Percentiles rank a stretch among this genome's conserved stretches.
Conservation (phyloP, 2,113 vertebrate species). For the Stictonetta naevosa region DNA sequence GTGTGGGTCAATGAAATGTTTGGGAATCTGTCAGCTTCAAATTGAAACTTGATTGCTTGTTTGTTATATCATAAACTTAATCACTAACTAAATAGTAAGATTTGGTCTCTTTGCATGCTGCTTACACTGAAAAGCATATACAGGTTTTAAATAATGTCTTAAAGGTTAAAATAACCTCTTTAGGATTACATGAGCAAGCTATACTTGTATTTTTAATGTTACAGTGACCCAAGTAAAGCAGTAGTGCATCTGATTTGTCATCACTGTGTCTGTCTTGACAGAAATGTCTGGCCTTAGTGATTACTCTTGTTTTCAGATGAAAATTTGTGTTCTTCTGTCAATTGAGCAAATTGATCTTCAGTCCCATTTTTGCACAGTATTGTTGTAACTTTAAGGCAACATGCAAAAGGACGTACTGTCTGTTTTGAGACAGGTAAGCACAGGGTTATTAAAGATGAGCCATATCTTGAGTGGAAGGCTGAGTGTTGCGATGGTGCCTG, state of each 20-base stretch:
- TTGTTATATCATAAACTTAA: neutral
- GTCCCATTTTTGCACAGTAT: neutral
- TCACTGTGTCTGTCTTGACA: neutral
- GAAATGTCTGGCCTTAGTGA: neutral
- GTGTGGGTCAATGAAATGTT: neutral
- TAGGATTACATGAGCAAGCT: neutral
- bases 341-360: neutral
- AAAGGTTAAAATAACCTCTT: neutral
- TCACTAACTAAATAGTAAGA: neutral
- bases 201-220: neutral
- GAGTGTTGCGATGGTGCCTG: neutral
- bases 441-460: neutral
- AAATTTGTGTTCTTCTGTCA: neutral
- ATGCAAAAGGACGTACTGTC: neutral
- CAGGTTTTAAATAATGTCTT: neutral
- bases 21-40: neutral
- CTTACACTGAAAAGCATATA: neutral
- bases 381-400: neutral
- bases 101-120: neutral
- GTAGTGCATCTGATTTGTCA: neutral
- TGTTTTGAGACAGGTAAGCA: neutral
- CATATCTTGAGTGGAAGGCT: neutral
- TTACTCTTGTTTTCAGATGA: neutral
- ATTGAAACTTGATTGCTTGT: neutral
- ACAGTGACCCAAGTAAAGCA: neutral